phyloP scores from a whole-genome alignment of 2,113 vertebrate species.

The Perca schrenkii region DNA sequence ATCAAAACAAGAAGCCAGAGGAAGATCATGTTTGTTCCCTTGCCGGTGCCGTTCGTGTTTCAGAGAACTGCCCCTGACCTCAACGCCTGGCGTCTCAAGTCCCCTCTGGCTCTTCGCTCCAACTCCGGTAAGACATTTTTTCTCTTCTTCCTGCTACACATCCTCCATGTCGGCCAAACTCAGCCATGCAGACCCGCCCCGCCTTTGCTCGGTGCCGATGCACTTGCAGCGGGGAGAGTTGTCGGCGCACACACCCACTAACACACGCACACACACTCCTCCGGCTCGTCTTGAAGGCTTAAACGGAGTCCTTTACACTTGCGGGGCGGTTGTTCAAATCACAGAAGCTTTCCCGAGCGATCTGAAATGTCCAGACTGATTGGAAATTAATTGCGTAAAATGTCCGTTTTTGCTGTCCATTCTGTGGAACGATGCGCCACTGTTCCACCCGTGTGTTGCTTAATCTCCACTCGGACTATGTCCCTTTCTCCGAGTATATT shows the following conservation, averaged over 20 bases:
- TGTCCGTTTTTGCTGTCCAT: conserved; percentile 52
- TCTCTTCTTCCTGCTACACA: conserved; percentile 49
- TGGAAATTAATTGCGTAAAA: conserved; percentile 48
- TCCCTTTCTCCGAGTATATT: conserved; percentile 47
- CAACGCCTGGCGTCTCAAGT: conserved; percentile 90
- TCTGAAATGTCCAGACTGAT: conserved; percentile 24
- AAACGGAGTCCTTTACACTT: conserved; percentile 41
- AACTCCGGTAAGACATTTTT: conserved; percentile 86
- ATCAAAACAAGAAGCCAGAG: conserved; percentile 76
- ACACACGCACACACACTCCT: conserved; percentile 47
- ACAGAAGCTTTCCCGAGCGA: conserved; percentile 24
- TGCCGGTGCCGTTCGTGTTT: conserved; percentile 89
- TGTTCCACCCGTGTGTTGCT: conserved; percentile 33
- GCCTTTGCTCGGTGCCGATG: conserved; percentile 70
- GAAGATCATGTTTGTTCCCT: conserved; percentile 85
- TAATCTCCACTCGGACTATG: conserved; percentile 43
- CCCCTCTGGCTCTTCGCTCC: conserved; percentile 87
- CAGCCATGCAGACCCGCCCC: conserved; percentile 71
- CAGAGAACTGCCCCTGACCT: conserved; percentile 89
- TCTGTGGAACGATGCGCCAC: conserved; percentile 32
- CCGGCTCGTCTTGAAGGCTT: conserved; percentile 44
- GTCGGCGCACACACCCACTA: conserved; percentile 57
- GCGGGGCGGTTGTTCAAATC: conserved; percentile 23
- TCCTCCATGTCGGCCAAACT: conserved; percentile 64
- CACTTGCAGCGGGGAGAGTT: conserved; percentile 55